Conservation (phyloP, 1,140 invertebrate species). For the Megalopta genalis region DNA sequence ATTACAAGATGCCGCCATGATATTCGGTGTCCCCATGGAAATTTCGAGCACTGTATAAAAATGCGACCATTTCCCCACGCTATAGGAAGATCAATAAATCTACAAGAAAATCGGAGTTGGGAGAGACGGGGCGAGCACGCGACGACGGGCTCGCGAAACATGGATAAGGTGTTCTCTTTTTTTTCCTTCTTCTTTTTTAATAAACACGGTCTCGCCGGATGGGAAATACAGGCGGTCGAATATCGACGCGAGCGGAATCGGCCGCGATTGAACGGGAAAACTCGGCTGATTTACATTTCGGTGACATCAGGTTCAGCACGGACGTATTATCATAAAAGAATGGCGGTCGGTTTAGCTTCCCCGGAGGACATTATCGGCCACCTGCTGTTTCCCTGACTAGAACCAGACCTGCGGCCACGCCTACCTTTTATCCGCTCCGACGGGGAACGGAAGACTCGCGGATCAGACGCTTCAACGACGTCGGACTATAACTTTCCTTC, state of each 20-base stretch:
- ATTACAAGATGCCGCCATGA: too few relatives aligned
- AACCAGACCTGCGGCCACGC: constrained; percentile 23
- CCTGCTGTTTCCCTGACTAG: constrained; percentile 67
- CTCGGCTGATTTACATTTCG: constrained; percentile 67
- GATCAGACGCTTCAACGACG: neutral
- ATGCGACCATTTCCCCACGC: too few relatives aligned
- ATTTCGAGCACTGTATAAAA: too few relatives aligned
- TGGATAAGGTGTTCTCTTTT: neutral
- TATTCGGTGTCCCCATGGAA: too few relatives aligned
- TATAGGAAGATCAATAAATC: neutral
- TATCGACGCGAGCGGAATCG: constrained; percentile 60
- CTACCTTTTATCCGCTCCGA: constrained; percentile 38
- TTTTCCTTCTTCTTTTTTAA: constrained; percentile 61
- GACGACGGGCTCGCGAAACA: neutral
- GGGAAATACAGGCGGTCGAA: constrained; percentile 2
- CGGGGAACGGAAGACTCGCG: constrained; percentile 2
- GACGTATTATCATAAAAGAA: constrained; percentile 72
- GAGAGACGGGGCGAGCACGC: neutral
- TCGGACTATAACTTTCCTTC: neutral
- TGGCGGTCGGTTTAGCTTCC: constrained; percentile 59
- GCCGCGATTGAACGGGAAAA: neutral
- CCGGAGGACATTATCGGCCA: constrained; percentile 68
- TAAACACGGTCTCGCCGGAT: constrained; percentile 46
- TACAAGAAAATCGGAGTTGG: neutral
- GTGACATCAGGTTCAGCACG: constrained; percentile 60